Conservation (phyloP, 2,797 vertebrate genomes). For the Eptatretus atami region DNA sequence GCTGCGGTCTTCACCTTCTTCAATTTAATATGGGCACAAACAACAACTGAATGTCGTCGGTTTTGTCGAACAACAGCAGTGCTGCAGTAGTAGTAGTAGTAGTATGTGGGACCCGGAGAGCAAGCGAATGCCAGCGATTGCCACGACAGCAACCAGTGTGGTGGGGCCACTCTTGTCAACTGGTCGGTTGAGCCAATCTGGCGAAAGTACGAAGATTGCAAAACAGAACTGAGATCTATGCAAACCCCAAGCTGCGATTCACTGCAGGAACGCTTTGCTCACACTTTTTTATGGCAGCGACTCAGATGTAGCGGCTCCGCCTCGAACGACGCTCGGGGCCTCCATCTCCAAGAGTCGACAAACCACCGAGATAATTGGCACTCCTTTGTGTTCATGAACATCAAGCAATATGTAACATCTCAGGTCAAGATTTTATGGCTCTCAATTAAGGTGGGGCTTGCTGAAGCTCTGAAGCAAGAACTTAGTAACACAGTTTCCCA, state of each 20-base stretch:
- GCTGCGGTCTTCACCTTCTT: not conserved
- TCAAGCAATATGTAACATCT: not conserved
- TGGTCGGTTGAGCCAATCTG: not conserved
- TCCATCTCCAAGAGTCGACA: not conserved
- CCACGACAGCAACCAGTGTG: not conserved
- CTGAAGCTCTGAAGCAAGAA: constrained; percentile 1
- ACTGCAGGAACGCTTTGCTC: not conserved
- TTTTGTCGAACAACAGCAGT: too few species aligned
- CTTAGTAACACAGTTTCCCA: constrained; percentile 2
- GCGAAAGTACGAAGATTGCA: not conserved
- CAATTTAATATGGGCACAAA: not conserved
- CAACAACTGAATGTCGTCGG: too few species aligned
- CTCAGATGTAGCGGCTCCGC: not conserved
- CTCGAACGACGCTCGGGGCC: constrained; percentile 28
- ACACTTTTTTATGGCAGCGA: not conserved
- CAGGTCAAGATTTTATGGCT: not conserved
- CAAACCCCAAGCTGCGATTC: not conserved
- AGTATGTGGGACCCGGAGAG: not conserved
- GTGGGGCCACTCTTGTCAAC: not conserved
- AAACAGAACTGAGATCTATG: constrained; percentile 1
- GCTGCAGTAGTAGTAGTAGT: too few species aligned
- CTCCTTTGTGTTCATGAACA: not conserved
- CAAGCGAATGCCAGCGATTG: not conserved
- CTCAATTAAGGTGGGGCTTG: not conserved
- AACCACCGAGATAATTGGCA: not conserved